Percentiles rank a stretch among this genome's conserved stretches.
Evolutionary conservation across 2,797 vertebrate genomes (phyloP).

Genomic region (Microcaecilia unicolor): DNA sequence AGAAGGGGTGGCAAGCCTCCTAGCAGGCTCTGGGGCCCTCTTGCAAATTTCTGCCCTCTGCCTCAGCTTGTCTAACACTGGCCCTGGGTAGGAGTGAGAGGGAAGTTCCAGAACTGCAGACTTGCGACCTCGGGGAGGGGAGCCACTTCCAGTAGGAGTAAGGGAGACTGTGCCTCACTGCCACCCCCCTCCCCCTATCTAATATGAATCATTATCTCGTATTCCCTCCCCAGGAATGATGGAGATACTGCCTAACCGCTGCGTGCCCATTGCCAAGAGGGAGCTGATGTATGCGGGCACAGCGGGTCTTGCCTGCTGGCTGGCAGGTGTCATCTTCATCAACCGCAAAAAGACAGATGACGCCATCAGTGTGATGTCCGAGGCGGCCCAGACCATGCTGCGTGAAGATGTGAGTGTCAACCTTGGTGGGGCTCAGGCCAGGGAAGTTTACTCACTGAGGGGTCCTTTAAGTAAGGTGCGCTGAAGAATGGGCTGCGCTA

Average conservation of each 20-base stretch:
- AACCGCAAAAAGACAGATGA: constrained; percentile 51
- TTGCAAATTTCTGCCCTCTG: too few species aligned
- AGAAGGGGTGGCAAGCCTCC: too few species aligned
- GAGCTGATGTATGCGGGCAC: constrained; percentile 64
- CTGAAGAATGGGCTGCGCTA: too few species aligned
- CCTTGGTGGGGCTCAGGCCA: not conserved
- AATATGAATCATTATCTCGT: not conserved
- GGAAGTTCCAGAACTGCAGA: too few species aligned
- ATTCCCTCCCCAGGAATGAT: constrained; percentile 47
- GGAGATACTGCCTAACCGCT: constrained; percentile 60
- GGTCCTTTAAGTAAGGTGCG: too few species aligned
- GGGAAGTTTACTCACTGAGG: too few species aligned
- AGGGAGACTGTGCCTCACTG: too few species aligned
- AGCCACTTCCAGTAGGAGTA: too few species aligned
- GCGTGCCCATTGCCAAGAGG: constrained; percentile 64
- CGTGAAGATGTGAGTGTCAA: constrained; percentile 50
- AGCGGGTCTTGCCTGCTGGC: constrained; percentile 62
- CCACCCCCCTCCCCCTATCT: not conserved
- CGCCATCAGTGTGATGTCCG: constrained; percentile 57
- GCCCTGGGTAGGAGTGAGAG: too few species aligned
- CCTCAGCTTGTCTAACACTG: too few species aligned
- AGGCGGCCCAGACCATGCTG: constrained; percentile 46
- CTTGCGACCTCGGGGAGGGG: too few species aligned
- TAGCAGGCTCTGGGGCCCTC: too few species aligned
- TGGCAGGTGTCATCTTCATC: constrained; percentile 65